A percentile compares a stretch with the other conserved stretches of the same genome.
Evolutionary conservation across 2,797 vertebrate genomes (phyloP).

Genomic region (Anniella stebbinsi): DNA sequence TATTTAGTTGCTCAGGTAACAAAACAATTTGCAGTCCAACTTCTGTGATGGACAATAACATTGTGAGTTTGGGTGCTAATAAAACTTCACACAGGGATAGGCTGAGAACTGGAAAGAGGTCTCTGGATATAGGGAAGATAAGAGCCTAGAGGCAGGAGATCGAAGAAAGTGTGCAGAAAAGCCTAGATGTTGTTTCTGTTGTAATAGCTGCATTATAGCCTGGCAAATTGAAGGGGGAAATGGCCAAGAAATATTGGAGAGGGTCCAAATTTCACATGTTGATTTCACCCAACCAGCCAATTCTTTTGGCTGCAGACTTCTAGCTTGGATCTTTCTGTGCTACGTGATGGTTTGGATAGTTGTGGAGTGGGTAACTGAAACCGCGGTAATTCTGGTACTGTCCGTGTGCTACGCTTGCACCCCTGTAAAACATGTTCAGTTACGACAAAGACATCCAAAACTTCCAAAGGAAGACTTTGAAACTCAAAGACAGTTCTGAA

Average conservation of each 20-base stretch:
- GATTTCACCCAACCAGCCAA: background rate
- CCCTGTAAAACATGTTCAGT: background rate
- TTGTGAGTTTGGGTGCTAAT: no score
- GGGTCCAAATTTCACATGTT: background rate
- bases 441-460: background rate
- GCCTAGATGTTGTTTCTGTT: background rate
- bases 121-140: background rate
- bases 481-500: background rate
- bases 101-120: background rate
- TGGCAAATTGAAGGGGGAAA: background rate
- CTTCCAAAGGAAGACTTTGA: background rate
- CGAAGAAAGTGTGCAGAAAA: background rate
- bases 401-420: background rate
- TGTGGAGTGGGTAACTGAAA: background rate
- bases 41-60: background rate
- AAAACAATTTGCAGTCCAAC: background rate
- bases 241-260: background rate
- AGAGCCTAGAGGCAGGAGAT: background rate
- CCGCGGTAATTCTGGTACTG: background rate
- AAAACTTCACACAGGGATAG: background rate
- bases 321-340: background rate
- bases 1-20: background rate
- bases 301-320: background rate
- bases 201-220: background rate
- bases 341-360: background rate